phyloP scores from a whole-genome alignment of 2,797 vertebrate species.

The Micropoecilia bifurca region DNA sequence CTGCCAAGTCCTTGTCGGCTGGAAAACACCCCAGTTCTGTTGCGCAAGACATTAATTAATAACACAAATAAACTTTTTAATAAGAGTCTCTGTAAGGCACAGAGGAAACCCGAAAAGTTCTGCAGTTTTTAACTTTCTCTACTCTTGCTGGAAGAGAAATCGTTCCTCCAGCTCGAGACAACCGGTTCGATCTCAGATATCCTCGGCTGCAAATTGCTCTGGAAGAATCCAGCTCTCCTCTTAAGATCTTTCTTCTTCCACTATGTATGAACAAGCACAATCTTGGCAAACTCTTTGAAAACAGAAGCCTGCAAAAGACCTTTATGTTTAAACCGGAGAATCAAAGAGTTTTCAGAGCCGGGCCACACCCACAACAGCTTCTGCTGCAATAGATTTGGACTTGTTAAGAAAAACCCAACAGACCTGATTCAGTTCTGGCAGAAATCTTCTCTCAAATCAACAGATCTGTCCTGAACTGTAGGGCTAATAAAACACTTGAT shows the following conservation, averaged over 20 bases:
- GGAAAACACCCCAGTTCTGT: background rate
- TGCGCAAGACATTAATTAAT: background rate
- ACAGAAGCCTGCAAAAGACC: background rate
- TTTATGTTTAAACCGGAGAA: background rate
- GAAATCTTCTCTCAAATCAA: background rate
- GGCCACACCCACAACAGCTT: conserved; percentile 6
- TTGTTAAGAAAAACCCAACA: background rate
- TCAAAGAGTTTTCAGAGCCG: background rate
- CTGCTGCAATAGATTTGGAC: background rate
- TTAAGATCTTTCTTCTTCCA: background rate
- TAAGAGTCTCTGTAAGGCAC: background rate
- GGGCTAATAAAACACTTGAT: background rate
- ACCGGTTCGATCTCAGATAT: background rate
- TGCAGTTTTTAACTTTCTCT: background rate
- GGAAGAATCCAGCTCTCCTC: background rate
- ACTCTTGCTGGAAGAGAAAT: background rate
- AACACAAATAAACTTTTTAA: background rate
- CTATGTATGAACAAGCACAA: background rate
- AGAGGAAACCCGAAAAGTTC: background rate
- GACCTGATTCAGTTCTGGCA: background rate
- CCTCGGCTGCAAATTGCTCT: background rate
- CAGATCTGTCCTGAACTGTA: background rate
- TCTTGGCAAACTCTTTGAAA: background rate
- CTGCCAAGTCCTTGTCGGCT: background rate
- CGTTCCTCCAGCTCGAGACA: background rate